Base-by-base conservation (phyloP, 2,113 vertebrate genomes). In the Istiophorus platypterus region DNA sequence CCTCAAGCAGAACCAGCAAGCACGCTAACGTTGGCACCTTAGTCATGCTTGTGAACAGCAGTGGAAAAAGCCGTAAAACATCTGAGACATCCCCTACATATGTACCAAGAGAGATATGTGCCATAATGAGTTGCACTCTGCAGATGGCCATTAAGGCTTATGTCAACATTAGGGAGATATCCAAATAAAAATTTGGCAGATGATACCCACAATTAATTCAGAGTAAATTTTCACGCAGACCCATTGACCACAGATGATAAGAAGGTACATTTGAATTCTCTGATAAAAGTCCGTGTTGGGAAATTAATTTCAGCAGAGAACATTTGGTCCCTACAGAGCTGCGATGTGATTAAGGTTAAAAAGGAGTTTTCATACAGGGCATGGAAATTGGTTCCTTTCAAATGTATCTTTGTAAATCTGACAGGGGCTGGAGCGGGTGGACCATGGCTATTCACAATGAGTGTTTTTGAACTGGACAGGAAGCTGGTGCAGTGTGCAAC, bases 271-370 rank as follows among this genome's bases (percentile, higher is more conserved):
- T 69, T 67, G 83, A 88, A 84, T 78, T 79, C 79, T 85, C 84
- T 88, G 85, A 91, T 90, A 85, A 88, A 68, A 69, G 67, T 29
- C 78, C 80, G 83, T 79, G 76, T 66, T 83, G 83, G 84, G 84
- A 89, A 91, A 92, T 92, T 86, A 86, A 89, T 91, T 89, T 88
- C 72, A 56, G 80, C 76, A 34, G 78, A 81, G 78, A 77, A 85
- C 84, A 81, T 86, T 84, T 66, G 78, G 88, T 84, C 76, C 64
- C 71, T 65, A 67, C 78, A 79, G 87, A 74, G 81, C 54, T n/a
- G 74, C 42, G 7, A 80, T 81, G 88, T 89, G 89, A 88, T 91
- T 80, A 91, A 68, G 80, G 85, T 92, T 92, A 90, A 88, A 91
- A 84, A 74, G 84, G 68, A 80, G 70, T 70, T 86, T 85, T 83